Evolutionary conservation across 2,888 invertebrate species (phyloP), one percentile per base, ranked within the genome.

Genomic region (Zhengitettix transpicula): DNA sequence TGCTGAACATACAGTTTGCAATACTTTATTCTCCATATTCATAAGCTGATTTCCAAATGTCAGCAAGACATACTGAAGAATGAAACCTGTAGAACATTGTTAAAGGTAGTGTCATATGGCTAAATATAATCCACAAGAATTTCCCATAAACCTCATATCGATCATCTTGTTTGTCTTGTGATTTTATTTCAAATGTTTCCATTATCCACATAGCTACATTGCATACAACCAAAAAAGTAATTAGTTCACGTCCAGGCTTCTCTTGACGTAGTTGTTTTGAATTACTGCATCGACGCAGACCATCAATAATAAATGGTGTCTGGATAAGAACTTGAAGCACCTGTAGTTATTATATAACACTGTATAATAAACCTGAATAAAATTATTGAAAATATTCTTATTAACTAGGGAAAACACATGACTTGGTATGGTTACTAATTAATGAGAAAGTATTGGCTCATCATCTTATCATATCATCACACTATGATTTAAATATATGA

Each of bases 41-140:
- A 66, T 85, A 87, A 0, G 86, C 85, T 40, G 82, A 81, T 67
- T 83, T 82, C 87, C 87, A 88, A 66, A 88, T 85, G 70, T 87
- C 86, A 12, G 84, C 84, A 55, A 88, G 78, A 67, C 87, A 87
- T 0, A 86, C 87, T n/a, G 85, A 83, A 0, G 85, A 84, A 68
- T 87, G 87, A 69, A 87, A 87, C 61, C 87, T 75, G 68, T 85
- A 88, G 72, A 87, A 87, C 78, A 87, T 84, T 61, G 84, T 85
- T 5, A 88, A 73, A 0, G 88, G 88, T 12, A 86, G 72, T 44
- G 84, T 83, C 67, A 86, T 74, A 68, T 88, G 87, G 28, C 84
- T 84, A 9, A 88, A 74, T 55, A 88, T 79, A 9, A 83, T 81
- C 87, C 87, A 88, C 41, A 82, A 67, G 3, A 81, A 78, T 66